These are phyloP conservation scores for Coelopa frigida DNA, from an alignment of 1,140 invertebrate species.

Conservation along the genomic window DNA sequence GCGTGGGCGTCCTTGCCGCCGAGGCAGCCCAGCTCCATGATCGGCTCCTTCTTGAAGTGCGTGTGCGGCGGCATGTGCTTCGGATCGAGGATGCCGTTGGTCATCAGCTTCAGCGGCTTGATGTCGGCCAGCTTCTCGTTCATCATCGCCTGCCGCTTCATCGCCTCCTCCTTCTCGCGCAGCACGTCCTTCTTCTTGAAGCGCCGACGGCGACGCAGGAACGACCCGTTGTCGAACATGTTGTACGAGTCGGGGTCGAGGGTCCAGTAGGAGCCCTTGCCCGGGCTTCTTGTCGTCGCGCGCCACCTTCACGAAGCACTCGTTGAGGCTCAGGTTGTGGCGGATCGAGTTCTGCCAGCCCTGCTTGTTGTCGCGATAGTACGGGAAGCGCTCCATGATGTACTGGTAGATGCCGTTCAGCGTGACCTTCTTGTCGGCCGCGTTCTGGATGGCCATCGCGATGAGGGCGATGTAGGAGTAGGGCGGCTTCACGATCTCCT, in stretches of 20 bases:
- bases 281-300: slow-evolving; percentile 87
- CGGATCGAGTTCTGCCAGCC: slow-evolving; percentile 93
- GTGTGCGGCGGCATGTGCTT: slow-evolving; percentile 40
- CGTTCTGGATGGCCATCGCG: slow-evolving; percentile 95
- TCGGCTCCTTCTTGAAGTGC: slow-evolving; percentile 39
- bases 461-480: slow-evolving; percentile 98
- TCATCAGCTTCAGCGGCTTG: slow-evolving; percentile 43
- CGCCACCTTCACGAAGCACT: slow-evolving; percentile 96
- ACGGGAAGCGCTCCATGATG: slow-evolving; percentile 97
- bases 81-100: slow-evolving; percentile 38
- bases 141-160: slow-evolving; percentile 60
- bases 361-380: slow-evolving; percentile 96
- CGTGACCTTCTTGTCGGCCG: slow-evolving; percentile 89
- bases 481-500: slow-evolving; percentile 91
- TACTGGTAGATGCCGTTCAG: slow-evolving; percentile 98
- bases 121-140: slow-evolving; percentile 44
- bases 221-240: slow-evolving; percentile 98
- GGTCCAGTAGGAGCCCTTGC: slow-evolving; percentile 97
- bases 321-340: slow-evolving; percentile 96
- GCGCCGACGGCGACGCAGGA: slow-evolving; percentile 77
- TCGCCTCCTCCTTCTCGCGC: slow-evolving; percentile 78
- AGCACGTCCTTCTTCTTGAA: slow-evolving; percentile 95
- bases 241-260: slow-evolving; percentile 93
- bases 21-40: slow-evolving; percentile 39
- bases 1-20: slow-evolving; percentile 34